Percentiles rank a stretch among this genome's conserved stretches.
Evolutionary conservation across 2,888 invertebrate genomes (phyloP).

Genomic region (Periphyllus acericola): DNA sequence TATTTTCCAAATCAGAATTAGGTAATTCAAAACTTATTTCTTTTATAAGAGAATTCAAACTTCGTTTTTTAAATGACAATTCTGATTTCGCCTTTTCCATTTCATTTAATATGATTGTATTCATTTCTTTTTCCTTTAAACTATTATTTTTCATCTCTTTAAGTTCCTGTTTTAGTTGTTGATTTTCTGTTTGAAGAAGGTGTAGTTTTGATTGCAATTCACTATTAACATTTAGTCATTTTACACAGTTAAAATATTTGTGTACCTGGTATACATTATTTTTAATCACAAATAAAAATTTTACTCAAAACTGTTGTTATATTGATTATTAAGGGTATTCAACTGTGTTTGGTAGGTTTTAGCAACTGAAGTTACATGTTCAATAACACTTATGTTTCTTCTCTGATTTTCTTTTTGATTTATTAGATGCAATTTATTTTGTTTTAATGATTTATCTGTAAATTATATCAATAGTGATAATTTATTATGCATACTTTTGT

Average conservation of each 20-base stretch:
- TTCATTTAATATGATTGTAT: neutral
- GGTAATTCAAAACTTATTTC: conserved; percentile 38
- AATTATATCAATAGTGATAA: neutral
- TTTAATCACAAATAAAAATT: neutral
- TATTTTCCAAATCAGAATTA: conserved; percentile 4
- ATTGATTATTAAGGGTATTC: neutral
- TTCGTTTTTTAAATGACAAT: neutral
- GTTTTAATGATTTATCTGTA: conserved; percentile 8
- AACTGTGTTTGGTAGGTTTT: conserved; percentile 44
- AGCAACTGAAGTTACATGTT: neutral
- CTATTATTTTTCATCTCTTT: conserved; percentile 16
- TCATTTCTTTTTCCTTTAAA: conserved; percentile 30
- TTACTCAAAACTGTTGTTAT: conserved; percentile 16
- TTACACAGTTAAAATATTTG: neutral
- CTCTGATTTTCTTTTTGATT: neutral
- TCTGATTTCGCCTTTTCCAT: conserved; percentile 21
- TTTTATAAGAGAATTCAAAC: conserved; percentile 28
- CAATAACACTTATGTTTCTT: neutral
- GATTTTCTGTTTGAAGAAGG: conserved; percentile 11
- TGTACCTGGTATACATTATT: too few relatives aligned
- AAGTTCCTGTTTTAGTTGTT: conserved; percentile 18
- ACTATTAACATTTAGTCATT: neutral
- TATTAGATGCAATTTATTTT: neutral
- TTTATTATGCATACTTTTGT: too few relatives aligned
- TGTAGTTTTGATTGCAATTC: conserved; percentile 25